Percentiles rank a stretch among this genome's conserved stretches.
Evolutionary conservation across 1,140 invertebrate genomes (phyloP).

Genomic region (Tetramorium simillimum): DNA sequence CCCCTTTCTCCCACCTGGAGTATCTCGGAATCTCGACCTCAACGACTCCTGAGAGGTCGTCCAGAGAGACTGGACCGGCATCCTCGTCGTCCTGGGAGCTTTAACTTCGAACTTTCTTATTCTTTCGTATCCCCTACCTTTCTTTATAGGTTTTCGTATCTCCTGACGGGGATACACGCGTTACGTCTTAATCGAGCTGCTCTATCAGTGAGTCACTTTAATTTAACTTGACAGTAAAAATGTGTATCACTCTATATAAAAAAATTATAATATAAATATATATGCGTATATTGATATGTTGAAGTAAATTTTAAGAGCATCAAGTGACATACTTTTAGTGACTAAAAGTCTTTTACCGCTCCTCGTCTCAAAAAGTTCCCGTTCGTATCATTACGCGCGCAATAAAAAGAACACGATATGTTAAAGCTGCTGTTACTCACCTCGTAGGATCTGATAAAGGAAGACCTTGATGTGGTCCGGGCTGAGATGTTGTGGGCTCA

Average conservation of each 20-base stretch:
- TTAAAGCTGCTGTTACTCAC: constrained; percentile 86
- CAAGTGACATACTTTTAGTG: not conserved
- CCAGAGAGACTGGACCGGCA: constrained; percentile 29
- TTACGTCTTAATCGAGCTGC: constrained; percentile 16
- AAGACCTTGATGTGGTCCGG: constrained; percentile 99
- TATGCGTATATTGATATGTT: not conserved
- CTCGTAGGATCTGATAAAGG: constrained; percentile 99
- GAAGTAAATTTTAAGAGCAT: constrained; percentile 14
- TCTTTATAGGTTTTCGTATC: constrained; percentile 11
- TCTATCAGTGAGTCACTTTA: not conserved
- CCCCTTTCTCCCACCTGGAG: constrained; percentile 23
- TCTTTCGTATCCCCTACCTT: not conserved
- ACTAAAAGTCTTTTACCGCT: not conserved
- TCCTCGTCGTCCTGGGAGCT: constrained; percentile 14
- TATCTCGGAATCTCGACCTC: constrained; percentile 61
- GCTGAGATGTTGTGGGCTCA: constrained; percentile 98
- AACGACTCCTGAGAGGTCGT: constrained; percentile 47
- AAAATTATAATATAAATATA: not conserved
- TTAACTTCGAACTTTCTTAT: constrained; percentile 42
- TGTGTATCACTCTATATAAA: not conserved
- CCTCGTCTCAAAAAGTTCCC: not conserved
- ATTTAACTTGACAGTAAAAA: not conserved
- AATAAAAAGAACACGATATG: constrained; percentile 12
- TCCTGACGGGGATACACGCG: not conserved
- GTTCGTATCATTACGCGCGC: not conserved